Evolutionary conservation across 2,888 invertebrate species (phyloP).

Genomic region (Tetanocera ferruginea): DNA sequence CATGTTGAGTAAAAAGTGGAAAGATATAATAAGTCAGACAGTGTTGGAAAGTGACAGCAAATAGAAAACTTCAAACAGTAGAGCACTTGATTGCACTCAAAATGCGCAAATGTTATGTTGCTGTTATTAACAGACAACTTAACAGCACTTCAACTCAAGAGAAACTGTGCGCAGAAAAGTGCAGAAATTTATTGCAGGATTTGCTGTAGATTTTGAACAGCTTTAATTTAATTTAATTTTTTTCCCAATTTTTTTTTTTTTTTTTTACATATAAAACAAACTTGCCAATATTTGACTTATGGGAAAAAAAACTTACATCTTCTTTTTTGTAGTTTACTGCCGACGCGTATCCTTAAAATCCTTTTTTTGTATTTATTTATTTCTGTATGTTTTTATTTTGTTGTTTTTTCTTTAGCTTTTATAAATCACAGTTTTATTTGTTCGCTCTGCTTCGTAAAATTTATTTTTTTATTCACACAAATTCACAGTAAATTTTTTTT

Average conservation of each 20-base stretch:
- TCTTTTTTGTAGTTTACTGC: background rate
- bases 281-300: background rate
- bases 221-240: background rate
- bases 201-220: background rate
- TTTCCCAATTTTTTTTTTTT: background rate
- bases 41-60: background rate
- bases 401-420: background rate
- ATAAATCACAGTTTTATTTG: background rate
- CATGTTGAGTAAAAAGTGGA: background rate
- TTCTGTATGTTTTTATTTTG: background rate
- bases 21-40: background rate
- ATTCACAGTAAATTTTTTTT: constrained; percentile 12
- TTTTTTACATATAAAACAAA: background rate
- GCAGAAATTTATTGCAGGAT: background rate
- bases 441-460: background rate
- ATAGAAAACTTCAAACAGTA: background rate
- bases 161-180: background rate
- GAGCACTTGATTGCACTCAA: too few relatives aligned
- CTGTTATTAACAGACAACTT: too few relatives aligned
- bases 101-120: too few relatives aligned
- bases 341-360: constrained; percentile 8
- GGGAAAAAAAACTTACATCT: background rate
- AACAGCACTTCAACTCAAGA: too few relatives aligned
- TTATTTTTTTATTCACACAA: background rate
- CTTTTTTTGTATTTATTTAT: background rate